Percentiles rank a stretch among this genome's conserved stretches.
These are phyloP conservation scores for Thaumatotibia leucotreta DNA, from an alignment of 1,140 invertebrate species.

Conservation along the genomic window DNA sequence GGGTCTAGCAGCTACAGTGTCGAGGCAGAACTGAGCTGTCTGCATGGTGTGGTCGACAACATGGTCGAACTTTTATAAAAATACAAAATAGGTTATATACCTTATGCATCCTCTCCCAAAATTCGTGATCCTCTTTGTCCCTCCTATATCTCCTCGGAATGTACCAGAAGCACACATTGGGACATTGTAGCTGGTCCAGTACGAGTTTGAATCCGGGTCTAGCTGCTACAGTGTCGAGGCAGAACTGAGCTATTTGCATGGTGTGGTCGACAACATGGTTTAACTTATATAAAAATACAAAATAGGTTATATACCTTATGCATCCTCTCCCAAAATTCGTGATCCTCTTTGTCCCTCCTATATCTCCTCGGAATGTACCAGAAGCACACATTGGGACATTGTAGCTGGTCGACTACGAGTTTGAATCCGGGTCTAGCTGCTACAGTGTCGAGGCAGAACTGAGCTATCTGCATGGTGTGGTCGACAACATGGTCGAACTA, in stretches of 20 bases:
- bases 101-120: conserved; percentile 82
- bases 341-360: conserved; percentile 78
- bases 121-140: conserved; percentile 78
- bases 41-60: conserved; percentile 82
- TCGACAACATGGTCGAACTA: no score
- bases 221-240: conserved; percentile 63
- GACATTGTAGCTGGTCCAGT: conserved; percentile 80
- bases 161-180: conserved; percentile 96
- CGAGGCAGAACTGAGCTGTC: conserved; percentile 77
- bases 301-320: no score
- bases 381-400: conserved; percentile 93
- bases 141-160: conserved; percentile 86
- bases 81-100: conserved; percentile 72
- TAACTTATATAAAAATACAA: no score
- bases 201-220: conserved; percentile 80
- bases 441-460: conserved; percentile 77
- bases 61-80: no score
- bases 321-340: conserved; percentile 82
- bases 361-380: conserved; percentile 93
- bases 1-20: conserved; percentile 61
- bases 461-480: conserved; percentile 78
- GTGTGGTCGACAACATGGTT: conserved; percentile 83
- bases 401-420: conserved; percentile 78
- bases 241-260: conserved; percentile 80
- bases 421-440: conserved; percentile 77